phyloP scores from a whole-genome alignment of 2,888 invertebrate genomes.

The Habrosyne pyritoides region DNA sequence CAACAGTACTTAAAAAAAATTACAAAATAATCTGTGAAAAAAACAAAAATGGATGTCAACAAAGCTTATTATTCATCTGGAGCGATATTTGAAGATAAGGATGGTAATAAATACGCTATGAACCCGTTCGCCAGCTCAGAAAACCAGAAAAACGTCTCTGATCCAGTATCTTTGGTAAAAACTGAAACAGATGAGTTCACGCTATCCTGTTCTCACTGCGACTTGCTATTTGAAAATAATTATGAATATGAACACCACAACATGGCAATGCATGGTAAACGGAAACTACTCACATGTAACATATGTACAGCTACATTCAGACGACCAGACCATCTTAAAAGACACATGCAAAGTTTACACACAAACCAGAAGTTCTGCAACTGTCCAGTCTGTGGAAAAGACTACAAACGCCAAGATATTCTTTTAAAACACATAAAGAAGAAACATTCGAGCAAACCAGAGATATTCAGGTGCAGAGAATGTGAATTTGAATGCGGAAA shows the following conservation, averaged over 20 bases:
- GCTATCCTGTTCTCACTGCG: slow-evolving; percentile 42
- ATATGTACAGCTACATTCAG: slow-evolving; percentile 48
- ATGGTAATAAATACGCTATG: slow-evolving; percentile 17
- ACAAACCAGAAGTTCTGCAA: slow-evolving; percentile 10
- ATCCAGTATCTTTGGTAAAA: not conserved
- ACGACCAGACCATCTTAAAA: slow-evolving; percentile 55
- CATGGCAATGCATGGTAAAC: slow-evolving; percentile 41
- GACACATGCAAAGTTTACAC: slow-evolving; percentile 56
- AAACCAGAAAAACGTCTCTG: not conserved
- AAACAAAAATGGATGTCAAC: slow-evolving; percentile 26
- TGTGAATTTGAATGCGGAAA: slow-evolving; percentile 41
- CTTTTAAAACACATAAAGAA: slow-evolving; percentile 48
- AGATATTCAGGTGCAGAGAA: slow-evolving; percentile 45
- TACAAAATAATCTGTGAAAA: not conserved
- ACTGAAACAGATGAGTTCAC: not conserved
- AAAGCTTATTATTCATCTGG: slow-evolving; percentile 21
- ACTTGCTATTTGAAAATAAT: slow-evolving; percentile 40
- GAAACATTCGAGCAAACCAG: slow-evolving; percentile 35
- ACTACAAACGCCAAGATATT: slow-evolving; percentile 45
- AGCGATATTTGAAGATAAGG: slow-evolving; percentile 20
- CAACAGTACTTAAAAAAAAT: not conserved
- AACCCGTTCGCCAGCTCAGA: slow-evolving; percentile 4
- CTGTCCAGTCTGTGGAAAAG: slow-evolving; percentile 53
- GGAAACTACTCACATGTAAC: slow-evolving; percentile 38
- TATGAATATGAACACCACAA: slow-evolving; percentile 51